phyloP scores from a whole-genome alignment of 2,797 vertebrate species.

The Phoxinus dragarum region DNA sequence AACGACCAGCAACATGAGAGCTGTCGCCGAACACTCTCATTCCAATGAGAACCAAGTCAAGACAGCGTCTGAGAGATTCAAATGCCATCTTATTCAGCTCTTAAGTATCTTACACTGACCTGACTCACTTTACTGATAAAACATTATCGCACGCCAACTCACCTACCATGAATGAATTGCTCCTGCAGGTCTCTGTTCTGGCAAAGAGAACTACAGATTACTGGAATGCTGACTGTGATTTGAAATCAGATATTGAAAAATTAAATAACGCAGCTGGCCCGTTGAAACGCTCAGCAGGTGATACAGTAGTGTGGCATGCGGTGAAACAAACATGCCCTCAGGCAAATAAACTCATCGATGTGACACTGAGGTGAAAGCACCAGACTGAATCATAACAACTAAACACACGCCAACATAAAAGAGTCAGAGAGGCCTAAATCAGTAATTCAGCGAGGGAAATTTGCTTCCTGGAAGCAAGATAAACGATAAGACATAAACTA shows the following conservation, averaged over 20 bases:
- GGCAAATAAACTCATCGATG: slow-evolving; percentile 52
- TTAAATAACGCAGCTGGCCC: slow-evolving; percentile 2
- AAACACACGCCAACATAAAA: slow-evolving; percentile 44
- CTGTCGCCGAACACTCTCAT: slow-evolving; percentile 30
- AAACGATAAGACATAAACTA: background rate
- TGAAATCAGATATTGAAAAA: slow-evolving; percentile 40
- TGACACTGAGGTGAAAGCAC: slow-evolving; percentile 49
- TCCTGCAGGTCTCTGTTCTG: background rate
- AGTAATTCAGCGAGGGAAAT: background rate
- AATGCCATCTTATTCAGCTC: background rate
- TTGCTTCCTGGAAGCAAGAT: background rate
- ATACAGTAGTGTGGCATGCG: slow-evolving; percentile 36
- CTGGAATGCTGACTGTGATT: slow-evolving; percentile 20
- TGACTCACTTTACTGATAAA: slow-evolving; percentile 45
- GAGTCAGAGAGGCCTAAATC: background rate
- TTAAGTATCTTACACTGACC: background rate
- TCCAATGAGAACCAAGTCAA: slow-evolving; percentile 48
- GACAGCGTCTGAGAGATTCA: slow-evolving; percentile 20
- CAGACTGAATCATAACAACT: slow-evolving; percentile 63
- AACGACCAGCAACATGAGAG: slow-evolving; percentile 17
- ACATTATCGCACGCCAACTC: background rate
- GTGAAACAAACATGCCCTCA: slow-evolving; percentile 42
- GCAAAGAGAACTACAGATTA: background rate
- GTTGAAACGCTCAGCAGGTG: slow-evolving; percentile 33
- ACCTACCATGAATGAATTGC: background rate